Percentiles rank a stretch among this genome's conserved stretches.
phyloP scores from a whole-genome alignment of 2,113 vertebrate species.

The Boulengeromyrus knoepffleri region DNA sequence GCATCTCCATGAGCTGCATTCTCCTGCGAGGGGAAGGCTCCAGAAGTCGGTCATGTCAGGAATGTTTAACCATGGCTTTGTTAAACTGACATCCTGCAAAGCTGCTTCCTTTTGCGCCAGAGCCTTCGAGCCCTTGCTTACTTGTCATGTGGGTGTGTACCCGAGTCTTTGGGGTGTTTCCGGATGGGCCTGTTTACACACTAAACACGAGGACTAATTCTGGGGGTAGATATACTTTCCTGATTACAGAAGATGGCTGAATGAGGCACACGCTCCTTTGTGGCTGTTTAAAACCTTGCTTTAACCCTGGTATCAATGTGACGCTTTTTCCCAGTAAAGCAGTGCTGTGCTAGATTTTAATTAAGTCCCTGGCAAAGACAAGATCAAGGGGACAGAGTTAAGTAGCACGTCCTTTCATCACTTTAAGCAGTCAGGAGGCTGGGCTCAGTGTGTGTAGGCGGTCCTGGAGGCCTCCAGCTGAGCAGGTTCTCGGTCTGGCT shows the following conservation, averaged over 20 bases:
- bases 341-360: conserved; percentile 18
- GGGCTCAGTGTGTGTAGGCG: background rate
- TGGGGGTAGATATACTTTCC: conserved; percentile 53
- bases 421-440: background rate
- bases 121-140: background rate
- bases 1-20: conserved; percentile 28
- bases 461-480: background rate
- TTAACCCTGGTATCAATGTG: background rate
- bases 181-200: conserved; percentile 35
- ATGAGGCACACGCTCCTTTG: conserved; percentile 44
- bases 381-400: conserved; percentile 17
- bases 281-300: conserved; percentile 23
- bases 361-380: conserved; percentile 20
- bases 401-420: background rate
- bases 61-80: conserved; percentile 54
- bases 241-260: conserved; percentile 60
- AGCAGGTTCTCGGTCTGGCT: conserved; percentile 18
- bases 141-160: conserved; percentile 8
- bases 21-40: conserved; percentile 50
- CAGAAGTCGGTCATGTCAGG: conserved; percentile 49
- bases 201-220: conserved; percentile 60
- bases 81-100: conserved; percentile 52
- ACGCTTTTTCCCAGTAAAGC: background rate
- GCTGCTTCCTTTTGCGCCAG: conserved; percentile 23
- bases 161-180: conserved; percentile 43